These are phyloP conservation scores for Dione juno DNA, from an alignment of 2,888 invertebrate species.

Conservation along the genomic window DNA sequence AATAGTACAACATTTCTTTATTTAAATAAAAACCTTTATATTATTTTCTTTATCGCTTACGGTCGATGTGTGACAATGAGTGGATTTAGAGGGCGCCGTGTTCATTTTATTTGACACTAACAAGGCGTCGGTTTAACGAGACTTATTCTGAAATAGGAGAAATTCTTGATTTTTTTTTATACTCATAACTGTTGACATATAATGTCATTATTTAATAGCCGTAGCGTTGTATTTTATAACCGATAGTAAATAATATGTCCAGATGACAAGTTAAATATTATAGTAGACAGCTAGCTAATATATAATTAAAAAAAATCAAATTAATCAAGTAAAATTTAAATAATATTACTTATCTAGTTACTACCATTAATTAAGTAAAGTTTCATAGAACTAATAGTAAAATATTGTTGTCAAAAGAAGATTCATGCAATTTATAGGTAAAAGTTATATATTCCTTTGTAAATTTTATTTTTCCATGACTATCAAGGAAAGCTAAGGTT, in stretches of 20 bases:
- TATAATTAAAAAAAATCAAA: too few species aligned
- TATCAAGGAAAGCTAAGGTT: too few species aligned
- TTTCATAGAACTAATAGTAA: background rate
- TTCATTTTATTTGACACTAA: conserved; percentile 38
- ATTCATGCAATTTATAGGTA: background rate
- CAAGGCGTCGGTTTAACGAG: conserved; percentile 40
- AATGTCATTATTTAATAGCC: background rate
- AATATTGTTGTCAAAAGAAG: background rate
- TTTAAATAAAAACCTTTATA: conserved; percentile 8
- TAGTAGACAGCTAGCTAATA: too few species aligned
- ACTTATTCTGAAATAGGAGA: conserved; percentile 16
- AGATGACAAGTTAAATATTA: background rate
- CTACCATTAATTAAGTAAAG: background rate
- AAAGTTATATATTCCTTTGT: background rate
- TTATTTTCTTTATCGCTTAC: conserved; percentile 23
- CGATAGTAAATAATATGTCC: background rate
- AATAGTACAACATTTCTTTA: background rate
- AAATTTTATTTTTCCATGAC: background rate
- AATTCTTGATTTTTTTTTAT: conserved; percentile 17
- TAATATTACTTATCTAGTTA: background rate
- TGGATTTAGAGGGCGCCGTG: conserved; percentile 36
- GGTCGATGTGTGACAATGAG: conserved; percentile 19
- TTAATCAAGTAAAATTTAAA: background rate
- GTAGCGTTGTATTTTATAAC: background rate
- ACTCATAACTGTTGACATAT: background rate